Evolutionary conservation across 2,888 invertebrate genomes (phyloP).

Genomic region (Noctua janthina): DNA sequence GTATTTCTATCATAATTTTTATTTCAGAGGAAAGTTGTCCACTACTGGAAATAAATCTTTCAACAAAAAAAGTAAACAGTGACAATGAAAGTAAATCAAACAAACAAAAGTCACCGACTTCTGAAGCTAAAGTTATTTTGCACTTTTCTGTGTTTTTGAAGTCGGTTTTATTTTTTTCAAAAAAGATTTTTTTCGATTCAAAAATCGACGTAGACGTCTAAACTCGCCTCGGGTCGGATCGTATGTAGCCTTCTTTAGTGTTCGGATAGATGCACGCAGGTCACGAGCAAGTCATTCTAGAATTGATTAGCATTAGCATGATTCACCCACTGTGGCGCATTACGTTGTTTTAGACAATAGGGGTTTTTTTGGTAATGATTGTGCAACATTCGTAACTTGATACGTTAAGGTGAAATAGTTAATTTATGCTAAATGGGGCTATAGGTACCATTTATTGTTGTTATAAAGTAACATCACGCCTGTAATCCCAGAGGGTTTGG

Average conservation of each 20-base stretch:
- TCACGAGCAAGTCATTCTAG: constrained; percentile 27
- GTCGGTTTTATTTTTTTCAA: too few relatives aligned
- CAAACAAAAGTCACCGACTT: too few relatives aligned
- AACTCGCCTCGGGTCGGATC: not conserved
- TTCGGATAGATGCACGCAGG: constrained; percentile 27
- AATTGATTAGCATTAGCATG: constrained; percentile 46
- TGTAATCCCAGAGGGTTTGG: too few relatives aligned
- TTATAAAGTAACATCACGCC: too few relatives aligned
- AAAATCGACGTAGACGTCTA: too few relatives aligned
- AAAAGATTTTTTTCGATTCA: too few relatives aligned
- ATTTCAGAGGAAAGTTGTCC: not conserved
- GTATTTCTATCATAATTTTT: not conserved
- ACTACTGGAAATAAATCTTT: not conserved
- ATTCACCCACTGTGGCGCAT: constrained; percentile 19
- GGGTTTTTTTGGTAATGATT: constrained; percentile 50
- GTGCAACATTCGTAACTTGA: constrained; percentile 17
- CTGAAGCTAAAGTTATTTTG: too few relatives aligned
- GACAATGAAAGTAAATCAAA: too few relatives aligned
- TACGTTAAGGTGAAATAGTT: constrained; percentile 3
- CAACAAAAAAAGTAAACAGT: too few relatives aligned
- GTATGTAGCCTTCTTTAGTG: constrained; percentile 12
- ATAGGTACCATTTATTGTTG: not conserved
- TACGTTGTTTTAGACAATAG: constrained; percentile 36
- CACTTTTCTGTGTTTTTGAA: too few relatives aligned
- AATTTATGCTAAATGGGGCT: constrained; percentile 13